Evolutionary conservation across 2,113 vertebrate species (phyloP).

Genomic region (Eulacestoma nigropectus): DNA sequence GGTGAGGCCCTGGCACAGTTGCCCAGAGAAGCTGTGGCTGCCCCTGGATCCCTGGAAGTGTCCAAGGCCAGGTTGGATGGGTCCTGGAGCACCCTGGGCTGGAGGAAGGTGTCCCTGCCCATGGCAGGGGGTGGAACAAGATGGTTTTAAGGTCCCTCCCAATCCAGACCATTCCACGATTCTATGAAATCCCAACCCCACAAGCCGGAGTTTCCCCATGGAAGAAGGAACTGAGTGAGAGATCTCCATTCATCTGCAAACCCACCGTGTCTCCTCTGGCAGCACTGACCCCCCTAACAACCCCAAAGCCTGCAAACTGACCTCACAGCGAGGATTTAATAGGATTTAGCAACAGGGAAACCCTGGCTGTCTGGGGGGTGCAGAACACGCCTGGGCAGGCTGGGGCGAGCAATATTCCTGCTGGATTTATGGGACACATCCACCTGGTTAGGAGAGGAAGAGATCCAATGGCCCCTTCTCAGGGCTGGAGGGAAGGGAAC

Average conservation of each 20-base stretch:
- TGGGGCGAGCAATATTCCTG: neutral
- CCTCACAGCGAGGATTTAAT: neutral
- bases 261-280: neutral
- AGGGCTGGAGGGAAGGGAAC: neutral
- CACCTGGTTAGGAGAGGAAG: neutral
- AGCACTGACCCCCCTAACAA: neutral
- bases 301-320: neutral
- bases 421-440: neutral
- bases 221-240: neutral
- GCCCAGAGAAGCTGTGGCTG: neutral
- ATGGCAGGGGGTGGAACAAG: fast-evolving
- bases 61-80: fast-evolving
- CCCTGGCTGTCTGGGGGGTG: neutral
- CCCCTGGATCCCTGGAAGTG: neutral
- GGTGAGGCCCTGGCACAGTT: neutral
- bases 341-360: neutral
- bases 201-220: neutral
- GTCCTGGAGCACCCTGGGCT: fast-evolving
- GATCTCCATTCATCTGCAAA: neutral
- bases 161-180: neutral
- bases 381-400: neutral
- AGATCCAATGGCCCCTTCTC: neutral
- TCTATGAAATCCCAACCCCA: neutral
- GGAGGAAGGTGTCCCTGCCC: neutral
- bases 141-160: neutral